Evolutionary conservation across 2,797 vertebrate genomes (phyloP), one percentile per base, ranked within the genome.

Genomic region (Crypturellus tataupa): DNA sequence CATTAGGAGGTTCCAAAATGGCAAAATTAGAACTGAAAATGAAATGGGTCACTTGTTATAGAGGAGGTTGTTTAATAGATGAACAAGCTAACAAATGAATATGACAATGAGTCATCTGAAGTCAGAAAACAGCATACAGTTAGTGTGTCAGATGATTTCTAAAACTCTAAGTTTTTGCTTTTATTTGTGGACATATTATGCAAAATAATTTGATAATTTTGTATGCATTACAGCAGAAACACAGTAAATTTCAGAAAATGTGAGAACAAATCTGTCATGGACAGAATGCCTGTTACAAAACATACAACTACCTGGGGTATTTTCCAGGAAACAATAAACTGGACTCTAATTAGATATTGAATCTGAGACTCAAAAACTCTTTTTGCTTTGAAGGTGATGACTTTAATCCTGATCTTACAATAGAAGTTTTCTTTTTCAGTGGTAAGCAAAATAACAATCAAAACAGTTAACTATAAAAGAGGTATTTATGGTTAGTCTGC

Each of bases 41-140:
- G 29, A 90, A 91, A 71, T 31, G 49, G 94, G 94, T 95, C 94
- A 82, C 53, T 94, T 91, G 64, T 77, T 53, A 49, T 6, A 81
- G 37, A 94, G 40, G 6, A 0, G 53, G 75, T 85, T 90, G 76
- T 94, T 94, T 82, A 82, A 80, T 90, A 82, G 68, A 79, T 93
- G 78, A 96, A 89, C 79, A 87, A 94, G 55, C 64, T 91, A 90
- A 91, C 49, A 79, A 95, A 93, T 51, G 68, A 92, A 87, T 85
- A 95, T 96, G 93, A 96, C 93, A 91, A 55, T 96, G 93, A 97
- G 87, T 96, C 95, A 96, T 87, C 75, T 6, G 2, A 94, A 96
- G 53, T 65, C 64, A 88, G 68, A 88, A 90, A 94, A 85, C 85
- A 94, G 83, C 75, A 85, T 14, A 35, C 47, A 86, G 67, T 53